Percentiles rank a stretch among this genome's conserved stretches.
These are phyloP conservation scores for Physeter macrocephalus DNA, from an alignment of 2,113 vertebrate genomes.

Conservation along the genomic window DNA sequence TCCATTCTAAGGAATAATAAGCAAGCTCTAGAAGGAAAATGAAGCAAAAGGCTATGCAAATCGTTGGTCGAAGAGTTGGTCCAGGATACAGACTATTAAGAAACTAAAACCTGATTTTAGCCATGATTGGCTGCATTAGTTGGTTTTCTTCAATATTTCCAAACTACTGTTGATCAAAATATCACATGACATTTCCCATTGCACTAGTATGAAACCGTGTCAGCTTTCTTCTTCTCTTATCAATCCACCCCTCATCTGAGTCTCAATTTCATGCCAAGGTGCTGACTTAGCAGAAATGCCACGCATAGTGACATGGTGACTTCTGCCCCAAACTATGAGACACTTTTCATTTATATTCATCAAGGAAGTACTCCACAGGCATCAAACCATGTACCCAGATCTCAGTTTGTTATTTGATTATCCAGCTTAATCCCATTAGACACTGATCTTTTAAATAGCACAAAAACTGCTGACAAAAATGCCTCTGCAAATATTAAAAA, in stretches of 20 bases:
- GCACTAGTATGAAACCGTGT: not conserved
- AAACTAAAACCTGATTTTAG: not conserved
- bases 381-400: slow-evolving; percentile 60
- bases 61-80: not conserved
- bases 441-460: slow-evolving; percentile 78
- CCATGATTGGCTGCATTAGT: not conserved
- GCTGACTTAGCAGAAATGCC: slow-evolving; percentile 52
- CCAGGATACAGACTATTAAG: not conserved
- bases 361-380: slow-evolving; percentile 63
- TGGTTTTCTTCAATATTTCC: not conserved
- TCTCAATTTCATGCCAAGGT: not conserved
- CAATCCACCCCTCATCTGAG: not conserved
- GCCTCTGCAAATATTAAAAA: slow-evolving; percentile 71
- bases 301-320: not conserved
- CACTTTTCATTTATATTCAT: slow-evolving; percentile 75
- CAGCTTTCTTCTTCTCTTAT: not conserved
- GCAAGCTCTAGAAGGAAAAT: not conserved
- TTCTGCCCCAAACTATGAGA: not conserved
- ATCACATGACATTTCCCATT: not conserved
- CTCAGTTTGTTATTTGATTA: slow-evolving; percentile 82
- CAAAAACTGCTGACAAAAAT: slow-evolving; percentile 81
- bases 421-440: slow-evolving; percentile 82
- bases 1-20: not conserved
- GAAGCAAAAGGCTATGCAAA: not conserved
- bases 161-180: not conserved